Base-by-base conservation (phyloP, 1,140 invertebrate genomes). In the Tribolium castaneum region DNA sequence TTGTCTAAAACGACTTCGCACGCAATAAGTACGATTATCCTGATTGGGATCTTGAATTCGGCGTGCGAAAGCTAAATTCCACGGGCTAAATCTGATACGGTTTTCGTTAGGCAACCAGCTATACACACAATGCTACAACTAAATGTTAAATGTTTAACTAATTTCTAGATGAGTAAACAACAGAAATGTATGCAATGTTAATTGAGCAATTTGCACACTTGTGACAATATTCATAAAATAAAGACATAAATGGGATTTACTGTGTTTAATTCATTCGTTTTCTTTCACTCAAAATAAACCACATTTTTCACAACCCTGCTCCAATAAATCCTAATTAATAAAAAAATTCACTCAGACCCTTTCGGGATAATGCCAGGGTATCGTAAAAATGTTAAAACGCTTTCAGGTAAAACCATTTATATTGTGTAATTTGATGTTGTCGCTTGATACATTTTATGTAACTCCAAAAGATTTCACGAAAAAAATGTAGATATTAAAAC, bases 311-410 rank as follows among this genome's bases (percentile, higher is more conserved):
- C 3, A 35, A 59, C 59, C 3, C 6, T 35, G 35, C 30, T 25
- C 25, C 7, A 35, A 66, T 66, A 66, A 66, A 66, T 66, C 34
- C 4, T 14, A 66, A 66, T 66, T 66, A 19, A 19, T 19, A 35
- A 66, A 52, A 66, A 66, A 9, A 39, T 13, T 66, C 34, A 34
- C 30, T 66, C 30, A 34, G 30, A 66, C 59, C 59, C 59, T 66
- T 66, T 66, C 30, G 34, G 12, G 30, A 66, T 66, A 62, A 62
- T 56, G 52, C 16, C 12, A 30, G 16, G 9, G 5, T 2, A 35
- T 66, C 59, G 30, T 66, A 66, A 66, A 66, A 35, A 66, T 66
- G 10, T 66, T 66, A 66, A 66, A 30, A 66, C 7, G 25, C 59
- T 66, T 35, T 66, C 59, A 66, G 12, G 25, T 66, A 66, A 66